Base-by-base conservation (phyloP, 2,113 vertebrate species). In the Anhinga anhinga region DNA sequence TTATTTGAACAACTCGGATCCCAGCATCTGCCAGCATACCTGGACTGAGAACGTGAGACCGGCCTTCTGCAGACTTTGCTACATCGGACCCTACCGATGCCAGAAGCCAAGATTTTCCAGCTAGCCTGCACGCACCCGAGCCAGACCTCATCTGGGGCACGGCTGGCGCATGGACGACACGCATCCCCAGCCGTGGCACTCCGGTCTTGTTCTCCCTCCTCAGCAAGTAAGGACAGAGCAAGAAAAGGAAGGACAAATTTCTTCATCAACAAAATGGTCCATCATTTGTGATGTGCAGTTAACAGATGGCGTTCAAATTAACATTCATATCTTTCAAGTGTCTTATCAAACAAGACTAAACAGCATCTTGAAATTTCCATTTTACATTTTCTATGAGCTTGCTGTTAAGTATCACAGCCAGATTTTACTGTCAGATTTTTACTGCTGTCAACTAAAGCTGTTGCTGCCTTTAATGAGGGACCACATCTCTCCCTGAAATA, bases 261-360 rank as follows among this genome's bases (percentile, higher is more conserved):
- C 77, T 72, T 27, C 70, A 49, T 86, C 84, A 80, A 65, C 82
- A 53, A 97, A 97, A 85, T 88, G 91, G 93, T 91, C 94, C 95
- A 74, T 59, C n/a, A 3, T 42, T 88, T 74, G 59, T 26, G 55
- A 86, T 90, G 50, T 50, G 84, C 89, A 50, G 74, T 90, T 95
- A 95, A 85, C 95, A 97, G 96, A 95, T 93, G 96, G 91, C 0
- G 0, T 47, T 73, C 89, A 82, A 89, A 95, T 94, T 94, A 95
- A 89, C 78, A 95, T 93, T 87, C 91, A 7, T 93, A 85, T 96
- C 88, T 79, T 93, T 93, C 93, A 86, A 97, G 79, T 94, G 89
- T 95, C 93, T 95, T 90, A 93, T 73, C 95, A 95, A 96, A 95
- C 95, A 97, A 93, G 90, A 29, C 90, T 82, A 97, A 97, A 96